Percentiles rank a stretch among this genome's conserved stretches.
Conservation (phyloP, 2,888 invertebrate genomes). For the Himalopsyche anomala region DNA sequence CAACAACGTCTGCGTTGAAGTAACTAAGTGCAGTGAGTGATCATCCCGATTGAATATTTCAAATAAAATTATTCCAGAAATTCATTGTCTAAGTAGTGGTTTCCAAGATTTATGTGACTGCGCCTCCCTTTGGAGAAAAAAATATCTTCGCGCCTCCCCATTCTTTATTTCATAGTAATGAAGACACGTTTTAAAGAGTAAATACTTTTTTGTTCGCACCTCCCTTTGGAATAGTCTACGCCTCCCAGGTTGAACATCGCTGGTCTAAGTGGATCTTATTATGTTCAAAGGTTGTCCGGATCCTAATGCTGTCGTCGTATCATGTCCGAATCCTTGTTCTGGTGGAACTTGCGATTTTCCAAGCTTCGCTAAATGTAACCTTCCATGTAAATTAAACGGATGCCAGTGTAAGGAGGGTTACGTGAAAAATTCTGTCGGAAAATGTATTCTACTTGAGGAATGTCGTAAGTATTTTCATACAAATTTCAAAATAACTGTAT, state of each 20-base stretch:
- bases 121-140: too few species aligned
- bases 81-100: too few species aligned
- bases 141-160: too few species aligned
- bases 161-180: too few species aligned
- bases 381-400: constrained; percentile 35
- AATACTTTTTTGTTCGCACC: too few species aligned
- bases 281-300: not conserved
- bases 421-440: constrained; percentile 35
- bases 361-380: constrained; percentile 5
- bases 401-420: constrained; percentile 56
- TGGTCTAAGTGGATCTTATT: too few species aligned
- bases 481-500: not conserved
- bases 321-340: constrained; percentile 9
- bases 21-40: constrained; percentile 51
- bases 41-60: not conserved
- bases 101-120: too few species aligned
- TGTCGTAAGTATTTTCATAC: not conserved
- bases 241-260: too few species aligned
- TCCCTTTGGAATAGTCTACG: too few species aligned
- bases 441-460: constrained; percentile 4
- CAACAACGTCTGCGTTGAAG: constrained; percentile 49
- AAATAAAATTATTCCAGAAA: not conserved
- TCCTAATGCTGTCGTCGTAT: not conserved
- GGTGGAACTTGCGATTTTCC: constrained; percentile 55
- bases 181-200: too few species aligned